phyloP scores from a whole-genome alignment of 2,888 invertebrate genomes.

The Latrodectus elegans region DNA sequence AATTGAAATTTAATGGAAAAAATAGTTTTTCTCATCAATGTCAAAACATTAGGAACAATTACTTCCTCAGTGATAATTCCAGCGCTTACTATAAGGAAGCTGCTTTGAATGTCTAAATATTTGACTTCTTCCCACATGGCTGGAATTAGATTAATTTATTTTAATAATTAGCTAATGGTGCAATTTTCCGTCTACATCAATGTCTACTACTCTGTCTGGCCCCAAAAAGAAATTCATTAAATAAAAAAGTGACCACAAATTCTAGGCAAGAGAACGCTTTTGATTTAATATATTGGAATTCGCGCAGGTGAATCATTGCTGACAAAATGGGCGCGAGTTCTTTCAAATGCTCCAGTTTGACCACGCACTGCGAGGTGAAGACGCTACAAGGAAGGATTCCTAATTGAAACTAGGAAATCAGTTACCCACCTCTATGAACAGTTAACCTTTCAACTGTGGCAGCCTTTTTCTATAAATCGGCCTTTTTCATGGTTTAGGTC shows the following conservation, averaged over 20 bases:
- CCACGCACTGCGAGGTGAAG: conserved; percentile 28
- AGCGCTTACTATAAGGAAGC: too few relatives aligned
- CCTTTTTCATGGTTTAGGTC: conserved; percentile 40
- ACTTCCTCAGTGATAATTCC: too few relatives aligned
- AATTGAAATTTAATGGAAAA: too few relatives aligned
- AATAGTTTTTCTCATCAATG: too few relatives aligned
- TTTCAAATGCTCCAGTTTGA: conserved; percentile 29
- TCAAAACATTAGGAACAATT: too few relatives aligned
- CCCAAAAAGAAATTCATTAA: not conserved
- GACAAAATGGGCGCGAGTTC: not conserved
- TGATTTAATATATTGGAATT: conserved; percentile 18
- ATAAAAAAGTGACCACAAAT: not conserved
- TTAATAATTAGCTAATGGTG: too few relatives aligned
- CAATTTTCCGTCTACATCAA: too few relatives aligned
- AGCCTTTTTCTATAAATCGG: conserved; percentile 16
- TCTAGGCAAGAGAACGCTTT: conserved; percentile 8
- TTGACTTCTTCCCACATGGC: too few relatives aligned
- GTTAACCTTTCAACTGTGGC: conserved; percentile 46
- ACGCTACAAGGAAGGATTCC: conserved; percentile 36
- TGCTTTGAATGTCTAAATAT: too few relatives aligned
- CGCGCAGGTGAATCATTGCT: conserved; percentile 6
- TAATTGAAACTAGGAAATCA: conserved; percentile 60
- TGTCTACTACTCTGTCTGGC: conserved; percentile 6
- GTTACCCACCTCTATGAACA: conserved; percentile 14
- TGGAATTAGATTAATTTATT: too few relatives aligned